Conservation (phyloP, 2,113 vertebrate genomes). For the Misgurnus anguillicaudatus region DNA sequence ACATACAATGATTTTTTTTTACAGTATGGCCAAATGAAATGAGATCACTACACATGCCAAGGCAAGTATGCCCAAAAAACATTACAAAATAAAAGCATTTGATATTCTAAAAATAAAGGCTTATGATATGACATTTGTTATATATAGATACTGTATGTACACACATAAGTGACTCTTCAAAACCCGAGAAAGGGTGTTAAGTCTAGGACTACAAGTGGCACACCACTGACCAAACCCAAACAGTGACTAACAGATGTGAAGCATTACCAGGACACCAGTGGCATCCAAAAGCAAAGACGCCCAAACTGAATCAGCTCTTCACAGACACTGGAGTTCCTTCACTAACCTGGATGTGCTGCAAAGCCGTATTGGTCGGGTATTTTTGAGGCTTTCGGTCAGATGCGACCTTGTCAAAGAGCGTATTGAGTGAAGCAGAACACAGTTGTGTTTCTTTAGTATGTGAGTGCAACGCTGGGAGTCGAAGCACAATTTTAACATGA, state of each 20-base stretch:
- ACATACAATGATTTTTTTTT: constrained; percentile 67
- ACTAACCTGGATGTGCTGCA: constrained; percentile 23
- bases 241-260: background rate
- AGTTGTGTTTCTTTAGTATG: background rate
- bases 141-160: constrained; percentile 38
- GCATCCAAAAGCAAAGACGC: background rate
- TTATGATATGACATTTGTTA: constrained; percentile 71
- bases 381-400: background rate
- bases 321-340: background rate
- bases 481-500: constrained; percentile 8
- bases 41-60: constrained; percentile 64
- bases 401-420: background rate
- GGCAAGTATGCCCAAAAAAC: constrained; percentile 64
- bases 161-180: constrained; percentile 18
- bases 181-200: constrained; percentile 22
- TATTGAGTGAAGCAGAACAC: too few relatives aligned
- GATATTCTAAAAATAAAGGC: constrained; percentile 61
- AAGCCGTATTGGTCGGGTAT: background rate
- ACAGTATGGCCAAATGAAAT: constrained; percentile 84
- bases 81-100: constrained; percentile 59
- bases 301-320: background rate
- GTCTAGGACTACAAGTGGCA: constrained; percentile 25
- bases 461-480: background rate
- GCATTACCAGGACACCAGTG: background rate
- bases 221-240: constrained; percentile 1